Base-by-base conservation (phyloP, 2,888 invertebrate genomes). In the Dorcus hopei region DNA sequence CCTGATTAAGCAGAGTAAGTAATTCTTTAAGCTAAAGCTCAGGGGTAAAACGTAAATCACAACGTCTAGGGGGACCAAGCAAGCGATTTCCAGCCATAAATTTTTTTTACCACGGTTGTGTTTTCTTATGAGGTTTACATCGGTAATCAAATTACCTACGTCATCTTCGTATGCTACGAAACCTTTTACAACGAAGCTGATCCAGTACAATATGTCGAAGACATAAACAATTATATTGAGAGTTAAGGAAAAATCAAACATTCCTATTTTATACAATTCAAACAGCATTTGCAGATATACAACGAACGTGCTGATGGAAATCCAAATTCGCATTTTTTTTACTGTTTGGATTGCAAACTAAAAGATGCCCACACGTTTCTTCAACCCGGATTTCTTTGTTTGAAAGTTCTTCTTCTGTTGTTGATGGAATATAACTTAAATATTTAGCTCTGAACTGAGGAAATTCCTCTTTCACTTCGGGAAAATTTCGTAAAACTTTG, bases 211-310 rank as follows among this genome's bases (percentile, higher is more conserved):
- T 0, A 61, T 4, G 45, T 68, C 68, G 41, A 60, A 54, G 6
- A 38, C 23, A 26, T 59, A 64, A 26, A 61, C 61, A 2, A 62
- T 9, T 3, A 57, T 11, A 4, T 63, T 43, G 11, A 64, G 57
- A 5, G 16, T 38, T 11, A 48, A 1, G 16, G 61, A 57, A 45
- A 62, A 41, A 53, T 64, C 64, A 11, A 53, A 49, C 2, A 64
- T 50, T 9, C 59, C 58, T 26, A 65, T 39, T 43, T 67, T 65
- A 51, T 65, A 67, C 16, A 61, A 50, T 47, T 67, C 63, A 26
- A 67, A 19, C 9, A 59, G 40, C 4, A 63, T 39, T 1, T 62
- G 54, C 14, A 67, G 40, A 54, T 57, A 61, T 48, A 59, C 43
- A 43, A 57, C 41, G 54, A 61, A 53, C 14, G 51, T 51, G 11